phyloP scores from a whole-genome alignment of 2,888 invertebrate species.

The Drosophila monieri region DNA sequence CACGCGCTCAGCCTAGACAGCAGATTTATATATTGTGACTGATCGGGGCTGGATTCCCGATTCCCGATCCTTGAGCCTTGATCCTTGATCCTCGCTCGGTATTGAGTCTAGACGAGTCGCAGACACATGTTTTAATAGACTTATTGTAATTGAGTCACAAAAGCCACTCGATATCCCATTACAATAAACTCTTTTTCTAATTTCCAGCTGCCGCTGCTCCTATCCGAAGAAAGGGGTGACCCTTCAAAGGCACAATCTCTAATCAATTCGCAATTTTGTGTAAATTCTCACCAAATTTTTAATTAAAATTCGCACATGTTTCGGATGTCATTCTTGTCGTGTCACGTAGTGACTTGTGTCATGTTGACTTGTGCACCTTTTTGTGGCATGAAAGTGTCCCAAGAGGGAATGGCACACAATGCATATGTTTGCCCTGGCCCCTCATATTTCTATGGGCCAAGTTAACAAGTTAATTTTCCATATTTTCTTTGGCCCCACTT shows the following conservation, averaged over 20 bases:
- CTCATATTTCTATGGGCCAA: constrained; percentile 46
- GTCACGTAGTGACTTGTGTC: constrained; percentile 48
- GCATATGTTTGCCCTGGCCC: constrained; percentile 59
- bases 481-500: constrained; percentile 76
- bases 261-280: constrained; percentile 59
- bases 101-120: constrained; percentile 65
- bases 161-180: constrained; percentile 67
- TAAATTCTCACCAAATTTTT: constrained; percentile 64
- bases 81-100: background rate
- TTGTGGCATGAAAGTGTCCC: constrained; percentile 68
- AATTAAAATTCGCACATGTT: constrained; percentile 68
- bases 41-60: constrained; percentile 35
- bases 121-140: constrained; percentile 77
- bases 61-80: background rate
- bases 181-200: constrained; percentile 50
- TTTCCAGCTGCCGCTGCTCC: constrained; percentile 36
- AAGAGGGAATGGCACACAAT: constrained; percentile 64
- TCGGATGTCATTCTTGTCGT: constrained; percentile 33
- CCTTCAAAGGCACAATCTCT: constrained; percentile 9
- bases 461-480: constrained; percentile 79
- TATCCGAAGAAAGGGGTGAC: constrained; percentile 44
- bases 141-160: constrained; percentile 80
- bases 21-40: constrained; percentile 43
- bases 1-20: constrained; percentile 61
- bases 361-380: constrained; percentile 74